These are phyloP conservation scores for Leucoraja ocellata DNA, from an alignment of 2,797 vertebrate species.

Conservation along the genomic window DNA sequence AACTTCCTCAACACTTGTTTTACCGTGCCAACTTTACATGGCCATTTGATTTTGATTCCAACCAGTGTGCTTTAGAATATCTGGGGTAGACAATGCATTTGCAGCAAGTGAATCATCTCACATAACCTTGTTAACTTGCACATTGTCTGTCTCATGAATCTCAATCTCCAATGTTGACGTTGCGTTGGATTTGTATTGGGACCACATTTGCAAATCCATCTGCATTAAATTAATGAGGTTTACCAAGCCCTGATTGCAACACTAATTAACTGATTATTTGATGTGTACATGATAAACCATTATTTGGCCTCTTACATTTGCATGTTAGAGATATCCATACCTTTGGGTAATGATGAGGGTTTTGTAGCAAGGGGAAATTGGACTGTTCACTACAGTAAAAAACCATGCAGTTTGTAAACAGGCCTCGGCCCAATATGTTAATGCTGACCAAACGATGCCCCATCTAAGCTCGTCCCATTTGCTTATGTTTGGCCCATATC, in stretches of 20 bases:
- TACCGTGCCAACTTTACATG: not conserved
- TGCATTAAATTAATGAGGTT: not conserved
- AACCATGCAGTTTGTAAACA: no score
- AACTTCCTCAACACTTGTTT: constrained; percentile 25
- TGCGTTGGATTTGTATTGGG: not conserved
- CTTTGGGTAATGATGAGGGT: not conserved
- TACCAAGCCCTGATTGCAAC: not conserved
- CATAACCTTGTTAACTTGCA: not conserved
- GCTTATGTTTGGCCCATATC: no score
- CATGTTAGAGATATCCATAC: not conserved
- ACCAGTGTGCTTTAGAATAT: not conserved
- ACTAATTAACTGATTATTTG: not conserved
- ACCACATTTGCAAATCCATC: not conserved
- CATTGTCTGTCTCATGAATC: no score
- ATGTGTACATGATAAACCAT: not conserved
- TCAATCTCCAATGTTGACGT: not conserved
- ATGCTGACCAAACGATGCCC: no score
- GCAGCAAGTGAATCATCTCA: not conserved
- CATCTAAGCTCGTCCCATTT: no score
- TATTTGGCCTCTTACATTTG: not conserved
- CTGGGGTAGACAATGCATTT: not conserved
- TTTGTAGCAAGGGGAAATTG: not conserved
- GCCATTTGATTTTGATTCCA: not conserved
- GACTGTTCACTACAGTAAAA: no score
- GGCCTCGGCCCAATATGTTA: no score